These are phyloP conservation scores for Trogon surrucura DNA, from an alignment of 2,113 vertebrate genomes.

Conservation along the genomic window DNA sequence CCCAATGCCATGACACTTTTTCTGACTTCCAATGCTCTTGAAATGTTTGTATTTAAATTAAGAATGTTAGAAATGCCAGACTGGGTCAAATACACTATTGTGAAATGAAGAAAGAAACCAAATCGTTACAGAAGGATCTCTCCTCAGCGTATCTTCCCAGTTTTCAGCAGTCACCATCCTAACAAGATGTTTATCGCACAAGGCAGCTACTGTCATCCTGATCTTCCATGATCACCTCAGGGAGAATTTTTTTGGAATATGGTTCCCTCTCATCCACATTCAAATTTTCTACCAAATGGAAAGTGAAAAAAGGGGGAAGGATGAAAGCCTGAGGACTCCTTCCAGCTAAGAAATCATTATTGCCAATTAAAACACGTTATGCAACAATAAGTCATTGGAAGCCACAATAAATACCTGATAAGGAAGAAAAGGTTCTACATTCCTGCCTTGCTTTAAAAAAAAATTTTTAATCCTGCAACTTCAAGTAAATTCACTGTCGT, in stretches of 20 bases:
- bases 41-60: not conserved
- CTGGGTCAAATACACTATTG: not conserved
- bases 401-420: not conserved
- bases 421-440: not conserved
- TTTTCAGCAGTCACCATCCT: not conserved
- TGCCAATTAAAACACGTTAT: not conserved
- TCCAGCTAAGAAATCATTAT: not conserved
- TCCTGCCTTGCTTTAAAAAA: not conserved
- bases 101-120: not conserved
- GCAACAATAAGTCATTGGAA: not conserved
- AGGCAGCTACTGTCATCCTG: not conserved
- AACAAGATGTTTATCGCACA: not conserved
- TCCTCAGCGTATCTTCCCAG: not conserved
- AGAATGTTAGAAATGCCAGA: not conserved
- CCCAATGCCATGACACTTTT: not conserved
- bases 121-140: not conserved
- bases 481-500: not conserved
- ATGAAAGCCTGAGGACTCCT: not conserved
- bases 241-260: not conserved
- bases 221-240: not conserved
- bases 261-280: not conserved
- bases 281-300: not conserved
- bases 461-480: not conserved
- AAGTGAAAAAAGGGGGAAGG: not conserved
- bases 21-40: not conserved